These are phyloP conservation scores for Crotalus viridis DNA, from an alignment of 2,113 vertebrate species.

Conservation along the genomic window DNA sequence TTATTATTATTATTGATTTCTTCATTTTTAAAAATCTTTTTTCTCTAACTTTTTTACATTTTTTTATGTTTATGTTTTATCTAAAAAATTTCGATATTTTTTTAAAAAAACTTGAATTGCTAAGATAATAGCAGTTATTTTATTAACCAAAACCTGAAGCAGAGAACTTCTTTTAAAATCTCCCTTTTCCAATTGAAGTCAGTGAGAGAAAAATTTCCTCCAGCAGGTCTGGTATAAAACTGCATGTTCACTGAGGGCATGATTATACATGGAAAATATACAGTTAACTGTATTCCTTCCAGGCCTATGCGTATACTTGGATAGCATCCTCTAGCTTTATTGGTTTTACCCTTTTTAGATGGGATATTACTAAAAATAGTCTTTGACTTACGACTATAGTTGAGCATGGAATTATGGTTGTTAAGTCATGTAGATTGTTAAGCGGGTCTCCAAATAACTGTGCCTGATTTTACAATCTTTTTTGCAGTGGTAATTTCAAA, in stretches of 20 bases:
- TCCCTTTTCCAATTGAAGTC: not conserved
- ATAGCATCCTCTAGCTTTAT: not conserved
- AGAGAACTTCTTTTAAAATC: not conserved
- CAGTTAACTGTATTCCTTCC: not conserved
- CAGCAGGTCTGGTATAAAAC: not conserved
- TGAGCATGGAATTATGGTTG: not conserved
- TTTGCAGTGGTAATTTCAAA: too few species aligned
- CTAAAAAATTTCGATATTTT: not conserved
- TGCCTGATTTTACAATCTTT: too few species aligned
- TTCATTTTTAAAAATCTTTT: not conserved
- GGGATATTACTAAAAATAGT: too few species aligned
- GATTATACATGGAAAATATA: not conserved
- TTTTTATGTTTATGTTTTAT: not conserved
- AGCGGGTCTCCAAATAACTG: too few species aligned
- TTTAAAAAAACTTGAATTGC: not conserved
- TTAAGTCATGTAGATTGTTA: not conserved
- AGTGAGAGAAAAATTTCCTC: not conserved
- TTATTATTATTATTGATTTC: not conserved
- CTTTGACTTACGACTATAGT: not conserved
- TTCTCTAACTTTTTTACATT: not conserved
- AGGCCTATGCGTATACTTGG: not conserved
- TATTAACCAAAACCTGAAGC: not conserved
- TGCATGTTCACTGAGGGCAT: not conserved
- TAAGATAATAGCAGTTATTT: not conserved
- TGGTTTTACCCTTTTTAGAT: not conserved